phyloP scores from a whole-genome alignment of 2,888 invertebrate species.

The Myopa tessellatipennis region DNA sequence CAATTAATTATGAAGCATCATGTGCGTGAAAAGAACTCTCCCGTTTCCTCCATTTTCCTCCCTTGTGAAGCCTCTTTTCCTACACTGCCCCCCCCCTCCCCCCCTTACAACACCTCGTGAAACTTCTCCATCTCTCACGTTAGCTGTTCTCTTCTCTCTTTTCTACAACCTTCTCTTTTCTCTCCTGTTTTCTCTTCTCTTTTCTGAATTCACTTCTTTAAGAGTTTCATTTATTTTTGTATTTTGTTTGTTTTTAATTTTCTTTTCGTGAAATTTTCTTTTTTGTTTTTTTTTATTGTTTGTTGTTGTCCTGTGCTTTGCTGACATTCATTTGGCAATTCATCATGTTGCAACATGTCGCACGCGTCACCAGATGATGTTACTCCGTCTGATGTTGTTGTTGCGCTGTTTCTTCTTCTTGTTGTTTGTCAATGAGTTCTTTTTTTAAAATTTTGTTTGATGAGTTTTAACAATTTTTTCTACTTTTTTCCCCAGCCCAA shows the following conservation, averaged over 20 bases:
- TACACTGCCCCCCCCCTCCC: too few species aligned
- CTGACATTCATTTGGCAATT: slow-evolving; percentile 37
- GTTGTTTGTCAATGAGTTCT: background rate
- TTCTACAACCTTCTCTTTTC: background rate
- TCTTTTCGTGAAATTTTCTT: background rate
- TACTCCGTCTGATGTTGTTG: too few species aligned
- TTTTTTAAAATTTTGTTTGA: background rate
- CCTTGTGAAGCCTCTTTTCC: background rate
- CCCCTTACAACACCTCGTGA: too few species aligned
- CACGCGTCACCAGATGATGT: slow-evolving; percentile 23
- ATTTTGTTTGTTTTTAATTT: background rate
- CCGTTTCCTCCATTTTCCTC: background rate
- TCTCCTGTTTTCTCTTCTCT: background rate
- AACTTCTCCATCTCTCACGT: too few species aligned
- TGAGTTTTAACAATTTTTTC: background rate
- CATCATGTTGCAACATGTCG: slow-evolving; percentile 37
- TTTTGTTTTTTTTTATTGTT: background rate
- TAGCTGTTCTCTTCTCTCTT: background rate
- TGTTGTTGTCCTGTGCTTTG: slow-evolving; percentile 3
- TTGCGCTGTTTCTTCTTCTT: background rate
- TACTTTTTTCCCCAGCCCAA: background rate
- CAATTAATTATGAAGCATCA: slow-evolving; percentile 26
- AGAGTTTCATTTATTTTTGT: background rate
- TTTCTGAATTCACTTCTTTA: background rate
- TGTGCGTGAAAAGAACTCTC: slow-evolving; percentile 3